Conservation (phyloP, 2,888 invertebrate genomes). For the Xylocampa areola region DNA sequence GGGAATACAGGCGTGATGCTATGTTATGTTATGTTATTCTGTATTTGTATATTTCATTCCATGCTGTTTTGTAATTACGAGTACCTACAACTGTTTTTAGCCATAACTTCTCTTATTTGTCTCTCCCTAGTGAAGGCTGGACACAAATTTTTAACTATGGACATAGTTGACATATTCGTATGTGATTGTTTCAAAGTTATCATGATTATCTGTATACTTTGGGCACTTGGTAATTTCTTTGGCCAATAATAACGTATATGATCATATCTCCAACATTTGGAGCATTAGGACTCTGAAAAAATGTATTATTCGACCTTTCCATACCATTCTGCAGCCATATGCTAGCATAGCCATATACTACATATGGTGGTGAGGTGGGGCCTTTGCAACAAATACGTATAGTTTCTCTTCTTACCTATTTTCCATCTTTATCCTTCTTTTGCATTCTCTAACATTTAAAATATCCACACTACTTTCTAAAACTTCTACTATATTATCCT, state of each 20-base stretch:
- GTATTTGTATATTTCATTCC: background rate
- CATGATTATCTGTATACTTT: background rate
- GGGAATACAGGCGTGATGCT: no score
- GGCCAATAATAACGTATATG: background rate
- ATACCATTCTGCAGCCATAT: conserved; percentile 5
- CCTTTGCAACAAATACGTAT: conserved; percentile 3
- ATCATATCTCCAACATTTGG: no score
- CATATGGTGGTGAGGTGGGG: conserved; percentile 4
- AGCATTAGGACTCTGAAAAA: conserved; percentile 2
- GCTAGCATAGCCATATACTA: no score
- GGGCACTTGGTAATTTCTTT: background rate
- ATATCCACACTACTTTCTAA: conserved; percentile 1
- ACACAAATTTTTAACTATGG: background rate
- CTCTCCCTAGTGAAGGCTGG: conserved; percentile 5
- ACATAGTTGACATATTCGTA: conserved; percentile 8
- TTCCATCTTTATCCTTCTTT: conserved; percentile 1
- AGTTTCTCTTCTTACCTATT: background rate
- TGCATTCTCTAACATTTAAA: background rate
- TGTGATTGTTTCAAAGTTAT: background rate
- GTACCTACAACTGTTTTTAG: background rate
- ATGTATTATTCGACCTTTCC: conserved; percentile 6
- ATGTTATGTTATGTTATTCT: no score
- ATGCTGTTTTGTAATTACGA: conserved; percentile 3
- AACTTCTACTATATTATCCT: background rate
- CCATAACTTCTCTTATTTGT: conserved; percentile 3